Base-by-base conservation (phyloP, 35 echinoderm and acorn worm genomes). In the Ophiothrix spiculata region DNA sequence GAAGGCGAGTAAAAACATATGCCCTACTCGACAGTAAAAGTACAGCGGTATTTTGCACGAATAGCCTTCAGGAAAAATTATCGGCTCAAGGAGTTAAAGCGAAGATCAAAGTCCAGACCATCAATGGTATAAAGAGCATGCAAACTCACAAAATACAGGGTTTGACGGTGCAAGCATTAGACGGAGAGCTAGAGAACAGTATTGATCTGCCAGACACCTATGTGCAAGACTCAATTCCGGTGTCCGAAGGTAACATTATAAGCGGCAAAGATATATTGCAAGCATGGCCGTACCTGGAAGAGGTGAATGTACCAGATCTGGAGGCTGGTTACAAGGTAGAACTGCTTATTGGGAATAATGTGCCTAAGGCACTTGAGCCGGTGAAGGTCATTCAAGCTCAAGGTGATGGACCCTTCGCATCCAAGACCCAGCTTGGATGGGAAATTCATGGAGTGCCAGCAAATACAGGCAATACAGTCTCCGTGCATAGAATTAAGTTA, bases 341-440 rank as follows among this genome's bases (percentile, higher is more conserved):
- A 8, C 64, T 92, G 11, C 46, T 92, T 39, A 92, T 88, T 75
- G 90, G 86, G 35, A 88, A 88, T 41, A 92, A 92, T 83, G 86
- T 89, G 2, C 90, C 90, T 35, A 87, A 56, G 29, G 90, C 39
- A 31, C 40, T 77, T 19, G 86, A 91, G 25, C 91, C 87, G 25
- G 35, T 40, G 4, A 80, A 84, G 41, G 75, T 84, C 17, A 85
- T 84, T 19, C 90, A 83, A 19, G 69, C 87, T n/a, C 31, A 91
- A 25, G 31, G 32, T 25, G 81, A 75, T 40, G 75, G 87, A 16
- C 91, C 80, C 60, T 89, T 87, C 35, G 84, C 86, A 42, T 86
- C 39, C 33, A 79, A 54, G 63, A 56, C 79, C 80, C 31, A 36
- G 23, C 79, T 89, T 83, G 87, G 86, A 82, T 93, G 90, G 90